Base-by-base conservation (phyloP, 2,113 vertebrate genomes). In the Salvelinus fontinalis region DNA sequence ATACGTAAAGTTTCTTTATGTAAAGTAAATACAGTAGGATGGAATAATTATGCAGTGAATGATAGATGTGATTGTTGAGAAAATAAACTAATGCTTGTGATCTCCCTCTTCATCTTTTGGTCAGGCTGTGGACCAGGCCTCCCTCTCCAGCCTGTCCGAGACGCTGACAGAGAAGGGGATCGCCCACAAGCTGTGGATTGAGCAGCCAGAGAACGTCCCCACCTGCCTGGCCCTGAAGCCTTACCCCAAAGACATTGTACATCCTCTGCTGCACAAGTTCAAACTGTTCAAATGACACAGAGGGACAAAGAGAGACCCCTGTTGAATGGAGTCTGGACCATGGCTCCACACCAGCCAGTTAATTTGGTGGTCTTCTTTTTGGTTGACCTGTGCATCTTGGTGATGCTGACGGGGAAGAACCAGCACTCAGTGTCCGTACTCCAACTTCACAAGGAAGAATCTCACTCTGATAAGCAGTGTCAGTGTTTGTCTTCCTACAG, bases 141-240 rank as follows among this genome's bases (percentile, higher is more conserved):
- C 94, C 8, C 92, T 99, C 49, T 90, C 78, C 0, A 62, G 62
- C 0, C 88, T 99, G 34, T 93, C 95, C 0, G 90, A 92, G 74
- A 90, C 57, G 0, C 87, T 99, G 14, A 87, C 82, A 0, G 88
- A 94, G 79, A 93, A 95, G 2, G 85, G 81, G 3, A 78, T 99
- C 0, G 92, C 94, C 60, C 95, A 97, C 74, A 90, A 94, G 16
- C 85, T 98, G 1, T 99, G 97, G 97, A 85, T 94, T 0, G 97
- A 99, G 64, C 95, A 97, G 75, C 97, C 97, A 0, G 96, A 99
- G 86, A 94, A 97, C 71, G 74, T 94, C 0, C 88, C 95, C 76
- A 98, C 96, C 0, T 98, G 97, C 71, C 71, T 98, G 71, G 97
- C 96, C 0, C 90, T 99, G 60, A 92, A 95, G 73, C 97, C 96